Evolutionary conservation across 2,113 vertebrate species (phyloP), one percentile per base, ranked within the genome.

Genomic region (Glaucidium brasilianum): DNA sequence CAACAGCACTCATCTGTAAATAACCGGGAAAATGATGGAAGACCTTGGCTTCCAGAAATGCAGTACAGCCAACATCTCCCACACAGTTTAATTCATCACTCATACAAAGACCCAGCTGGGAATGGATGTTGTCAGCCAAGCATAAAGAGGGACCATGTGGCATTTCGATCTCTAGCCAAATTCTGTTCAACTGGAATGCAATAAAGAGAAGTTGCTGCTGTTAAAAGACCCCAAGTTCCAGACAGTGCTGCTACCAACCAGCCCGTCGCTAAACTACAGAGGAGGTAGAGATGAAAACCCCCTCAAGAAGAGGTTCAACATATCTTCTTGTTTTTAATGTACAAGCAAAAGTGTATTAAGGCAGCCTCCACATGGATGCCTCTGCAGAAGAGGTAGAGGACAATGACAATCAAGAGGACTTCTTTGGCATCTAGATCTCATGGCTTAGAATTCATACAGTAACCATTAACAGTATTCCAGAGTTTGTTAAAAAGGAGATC

Each of bases 61-160:
- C 82, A 78, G 59, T 50, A 59, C 32, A 96, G 92, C 82, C 79
- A 90, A 71, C 50, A 68, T 94, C 88, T 92, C 95, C 92, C 88
- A 94, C 85, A 76, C 64, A 94, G 82, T 92, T 96, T 86, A 96
- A 97, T 88, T 92, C 85, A 93, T 93, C 75, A 87, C 85, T 91
- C 58, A 64, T 63, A 94, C 92, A 94, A 94, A 94, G 94, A 95
- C 90, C 47, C 96, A 96, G 85, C 92, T 96, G 95, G 92, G 94
- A 96, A 83, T 56, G 43, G 90, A 90, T 85, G 56, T 45, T 97
- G 85, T 88, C 94, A 96, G 95, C 79, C 94, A 95, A 93, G 85
- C 95, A 80, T 83, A 93, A 93, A 93, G 72, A 80, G 15, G 63
- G 67, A 87, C 96, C 93, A 96, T 92, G 94, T 88, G 95, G 94